Percentiles rank a stretch among this genome's conserved stretches.
Conservation (phyloP, 2,113 vertebrate species). For the Camelus dromedarius region DNA sequence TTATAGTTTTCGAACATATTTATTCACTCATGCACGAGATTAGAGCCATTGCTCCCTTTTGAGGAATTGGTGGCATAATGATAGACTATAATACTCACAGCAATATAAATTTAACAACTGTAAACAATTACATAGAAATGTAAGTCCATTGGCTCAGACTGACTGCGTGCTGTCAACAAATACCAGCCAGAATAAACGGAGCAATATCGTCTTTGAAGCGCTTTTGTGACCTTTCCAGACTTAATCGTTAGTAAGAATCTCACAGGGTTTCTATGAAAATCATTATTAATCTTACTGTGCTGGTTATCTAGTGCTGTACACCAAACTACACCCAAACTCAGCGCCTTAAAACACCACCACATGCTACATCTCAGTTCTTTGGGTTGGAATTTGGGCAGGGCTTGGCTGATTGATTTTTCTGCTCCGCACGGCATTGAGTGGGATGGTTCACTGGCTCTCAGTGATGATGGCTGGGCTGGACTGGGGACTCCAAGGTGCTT, state of each 20-base stretch:
- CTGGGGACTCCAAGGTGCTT: neutral
- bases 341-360: neutral
- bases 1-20: neutral
- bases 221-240: neutral
- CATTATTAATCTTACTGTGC: conserved; percentile 33
- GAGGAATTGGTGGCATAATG: neutral
- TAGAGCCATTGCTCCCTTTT: neutral
- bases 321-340: neutral
- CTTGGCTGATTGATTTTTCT: neutral
- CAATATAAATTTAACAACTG: conserved; percentile 1
- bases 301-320: neutral
- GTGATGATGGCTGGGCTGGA: neutral
- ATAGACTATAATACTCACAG: neutral
- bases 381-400: neutral
- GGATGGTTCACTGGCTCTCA: neutral
- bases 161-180: neutral
- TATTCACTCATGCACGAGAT: neutral
- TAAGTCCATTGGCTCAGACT: neutral
- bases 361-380: neutral
- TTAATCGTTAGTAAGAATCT: conserved; percentile 13
- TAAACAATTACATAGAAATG: conserved; percentile 27
- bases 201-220: neutral
- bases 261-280: neutral
- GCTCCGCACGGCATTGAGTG: neutral
- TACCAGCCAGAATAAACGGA: neutral